Conservation (phyloP, 2,888 invertebrate species). For the Icerya purchasi region DNA sequence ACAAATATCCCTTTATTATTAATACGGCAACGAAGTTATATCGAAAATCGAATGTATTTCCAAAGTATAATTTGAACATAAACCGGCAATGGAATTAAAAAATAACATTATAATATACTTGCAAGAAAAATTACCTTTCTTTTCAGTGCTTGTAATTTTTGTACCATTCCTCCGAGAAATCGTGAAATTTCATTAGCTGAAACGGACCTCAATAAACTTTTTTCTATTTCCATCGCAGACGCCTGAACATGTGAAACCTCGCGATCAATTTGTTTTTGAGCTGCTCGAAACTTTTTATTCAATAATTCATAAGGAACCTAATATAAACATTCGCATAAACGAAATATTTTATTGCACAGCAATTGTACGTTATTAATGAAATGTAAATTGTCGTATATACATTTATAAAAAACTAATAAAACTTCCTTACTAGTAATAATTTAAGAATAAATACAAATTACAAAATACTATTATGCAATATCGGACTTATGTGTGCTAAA, state of each 20-base stretch:
- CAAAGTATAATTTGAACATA: no score
- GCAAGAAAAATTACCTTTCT: slow-evolving; percentile 37
- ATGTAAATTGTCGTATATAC: no score
- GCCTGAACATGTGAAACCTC: slow-evolving; percentile 75
- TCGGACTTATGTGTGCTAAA: not conserved
- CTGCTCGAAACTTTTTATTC: slow-evolving; percentile 87
- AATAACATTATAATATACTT: no score
- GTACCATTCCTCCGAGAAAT: slow-evolving; percentile 70
- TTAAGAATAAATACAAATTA: not conserved
- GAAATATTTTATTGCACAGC: no score
- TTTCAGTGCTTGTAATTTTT: slow-evolving; percentile 70
- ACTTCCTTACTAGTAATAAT: no score
- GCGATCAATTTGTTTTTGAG: slow-evolving; percentile 82
- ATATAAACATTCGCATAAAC: slow-evolving; percentile 17
- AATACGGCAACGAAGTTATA: no score
- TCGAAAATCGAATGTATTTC: no score
- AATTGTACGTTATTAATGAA: no score
- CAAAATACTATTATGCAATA: not conserved
- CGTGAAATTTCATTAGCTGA: slow-evolving; percentile 52
- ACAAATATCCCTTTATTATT: no score
- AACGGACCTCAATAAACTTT: slow-evolving; percentile 34
- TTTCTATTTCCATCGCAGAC: slow-evolving; percentile 57
- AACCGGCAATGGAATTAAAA: no score
- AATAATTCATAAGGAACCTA: slow-evolving; percentile 93
- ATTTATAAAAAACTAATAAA: no score